Conservation (phyloP, 2,888 invertebrate genomes). For the Drosophila conformis region DNA sequence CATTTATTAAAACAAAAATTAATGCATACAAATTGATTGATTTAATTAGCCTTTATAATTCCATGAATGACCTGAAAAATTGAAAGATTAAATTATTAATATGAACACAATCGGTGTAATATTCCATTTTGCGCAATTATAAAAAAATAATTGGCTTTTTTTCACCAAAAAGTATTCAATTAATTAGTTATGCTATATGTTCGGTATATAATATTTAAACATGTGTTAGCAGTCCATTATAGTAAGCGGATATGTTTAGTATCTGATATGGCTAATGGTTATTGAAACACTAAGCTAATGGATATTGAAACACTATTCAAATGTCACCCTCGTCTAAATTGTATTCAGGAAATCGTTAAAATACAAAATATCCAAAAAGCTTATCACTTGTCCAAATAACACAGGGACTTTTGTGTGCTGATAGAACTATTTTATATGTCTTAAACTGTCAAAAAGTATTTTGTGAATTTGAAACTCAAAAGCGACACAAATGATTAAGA, state of each 20-base stretch:
- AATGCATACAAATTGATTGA: conserved; percentile 14
- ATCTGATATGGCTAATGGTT: not conserved
- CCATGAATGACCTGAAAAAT: not conserved
- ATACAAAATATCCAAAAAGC: not conserved
- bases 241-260: not conserved
- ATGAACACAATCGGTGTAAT: not conserved
- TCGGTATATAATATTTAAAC: not conserved
- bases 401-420: not conserved
- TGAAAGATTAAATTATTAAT: not conserved
- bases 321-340: not conserved
- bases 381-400: not conserved
- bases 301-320: not conserved
- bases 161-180: not conserved
- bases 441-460: not conserved
- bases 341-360: not conserved
- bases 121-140: not conserved
- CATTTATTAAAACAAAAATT: conserved; percentile 3
- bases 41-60: conserved; percentile 26
- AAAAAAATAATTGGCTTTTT: not conserved
- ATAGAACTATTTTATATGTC: not conserved
- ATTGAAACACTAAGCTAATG: not conserved
- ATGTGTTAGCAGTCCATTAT: not conserved
- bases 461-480: not conserved
- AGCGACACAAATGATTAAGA: not conserved
- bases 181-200: not conserved